Evolutionary conservation across 2,888 invertebrate genomes (phyloP), one percentile per base, ranked within the genome.

Genomic region (Didymodactylos carnosus): DNA sequence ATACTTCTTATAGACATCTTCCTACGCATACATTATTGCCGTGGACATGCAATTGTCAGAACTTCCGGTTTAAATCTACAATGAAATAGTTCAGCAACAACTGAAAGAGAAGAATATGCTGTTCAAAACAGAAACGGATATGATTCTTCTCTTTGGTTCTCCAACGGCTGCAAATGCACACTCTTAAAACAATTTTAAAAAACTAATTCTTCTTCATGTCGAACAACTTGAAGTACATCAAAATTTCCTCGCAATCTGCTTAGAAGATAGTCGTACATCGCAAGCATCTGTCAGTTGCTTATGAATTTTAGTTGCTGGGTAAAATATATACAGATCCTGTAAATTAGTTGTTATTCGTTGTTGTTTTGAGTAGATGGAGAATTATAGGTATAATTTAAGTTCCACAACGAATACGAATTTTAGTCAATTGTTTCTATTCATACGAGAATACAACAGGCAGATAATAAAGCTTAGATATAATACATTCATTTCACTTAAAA

Each of bases 371-470:
- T n/a, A n/a, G 72, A 14, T 13, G 11, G 16, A 39, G 14, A 75
- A 19, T 73, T 75, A 76, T 76, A 76, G 83, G 86, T 43, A 79
- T n/a, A n/a, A n/a, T n/a, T n/a, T n/a, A n/a, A 90, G 89, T 76
- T 85, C 87, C 77, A 82, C 90, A n/a, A 88, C 86, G 80, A 84
- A 84, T 53, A 87, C 87, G 87, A 71, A 87, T 88, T 78, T 88
- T 94, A 85, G 85, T 89, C 0, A 86, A 87, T 2, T 94, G 93
- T 92, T 89, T 91, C 76, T 91, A 92, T 80, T 84, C 87, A 0
- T 94, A 94, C 80, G 89, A 92, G 70, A 86, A 87, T 39, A 78
- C 80, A 75, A 78, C 80, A 77, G 86, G 86, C n/a, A n/a, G n/a
- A n/a, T n/a, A n/a, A n/a, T n/a, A n/a, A n/a, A n/a, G n/a, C n/a